Percentiles rank a stretch among this genome's conserved stretches.
phyloP scores from a whole-genome alignment of 2,888 invertebrate genomes.

The Thysanoteuthis rhombus region DNA sequence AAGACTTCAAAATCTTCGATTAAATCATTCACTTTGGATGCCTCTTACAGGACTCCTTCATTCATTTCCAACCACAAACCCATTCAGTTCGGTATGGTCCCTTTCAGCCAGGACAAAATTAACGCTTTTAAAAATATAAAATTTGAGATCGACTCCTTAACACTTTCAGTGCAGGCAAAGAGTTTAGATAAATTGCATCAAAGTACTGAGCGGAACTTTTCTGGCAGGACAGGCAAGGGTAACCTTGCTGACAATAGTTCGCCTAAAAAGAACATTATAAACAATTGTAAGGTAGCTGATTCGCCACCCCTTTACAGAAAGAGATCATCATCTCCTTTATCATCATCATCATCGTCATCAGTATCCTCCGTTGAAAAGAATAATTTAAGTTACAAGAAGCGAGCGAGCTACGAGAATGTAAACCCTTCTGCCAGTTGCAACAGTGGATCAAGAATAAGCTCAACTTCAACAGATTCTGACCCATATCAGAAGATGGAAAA shows the following conservation, averaged over 20 bases:
- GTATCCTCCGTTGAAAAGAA: background rate
- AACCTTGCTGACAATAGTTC: background rate
- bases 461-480: background rate
- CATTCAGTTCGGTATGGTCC: background rate
- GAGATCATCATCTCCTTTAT: background rate
- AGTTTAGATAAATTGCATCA: no score
- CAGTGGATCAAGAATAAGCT: background rate
- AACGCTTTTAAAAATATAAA: background rate
- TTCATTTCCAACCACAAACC: background rate
- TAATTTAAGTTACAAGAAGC: background rate
- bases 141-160: background rate
- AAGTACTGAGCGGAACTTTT: background rate
- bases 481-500: background rate
- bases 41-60: background rate
- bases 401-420: slow-evolving; percentile 19
- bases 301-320: background rate
- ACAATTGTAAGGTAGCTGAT: background rate
- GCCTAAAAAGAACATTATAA: background rate
- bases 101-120: background rate
- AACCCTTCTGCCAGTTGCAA: background rate
- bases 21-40: background rate
- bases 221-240: background rate
- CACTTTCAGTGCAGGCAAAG: background rate
- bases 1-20: background rate
- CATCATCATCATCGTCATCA: background rate